phyloP scores from a whole-genome alignment of 2,113 vertebrate species.

The Corynorhinus townsendii region DNA sequence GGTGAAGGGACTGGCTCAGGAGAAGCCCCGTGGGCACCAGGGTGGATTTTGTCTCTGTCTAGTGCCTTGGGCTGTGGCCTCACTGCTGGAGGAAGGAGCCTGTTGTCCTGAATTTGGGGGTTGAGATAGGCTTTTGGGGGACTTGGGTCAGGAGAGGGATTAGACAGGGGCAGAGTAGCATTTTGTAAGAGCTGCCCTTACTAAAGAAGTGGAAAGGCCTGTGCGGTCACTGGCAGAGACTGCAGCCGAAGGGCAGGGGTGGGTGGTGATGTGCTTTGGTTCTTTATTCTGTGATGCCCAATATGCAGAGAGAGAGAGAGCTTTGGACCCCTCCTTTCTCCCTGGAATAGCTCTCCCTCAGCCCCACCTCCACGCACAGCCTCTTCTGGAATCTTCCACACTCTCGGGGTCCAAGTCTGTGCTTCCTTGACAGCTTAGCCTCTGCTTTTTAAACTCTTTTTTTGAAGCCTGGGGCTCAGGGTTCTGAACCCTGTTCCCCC shows the following conservation, averaged over 20 bases:
- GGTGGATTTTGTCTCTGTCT: neutral
- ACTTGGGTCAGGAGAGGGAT: neutral
- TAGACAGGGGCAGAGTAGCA: neutral
- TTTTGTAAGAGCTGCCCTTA: neutral
- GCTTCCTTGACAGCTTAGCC: constrained; percentile 30
- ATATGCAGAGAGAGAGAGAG: neutral
- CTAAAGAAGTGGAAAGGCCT: neutral
- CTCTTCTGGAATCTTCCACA: constrained; percentile 53
- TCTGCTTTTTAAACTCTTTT: neutral
- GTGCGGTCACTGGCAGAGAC: neutral
- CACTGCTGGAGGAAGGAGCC: neutral
- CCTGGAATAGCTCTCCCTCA: neutral
- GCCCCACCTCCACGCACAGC: neutral
- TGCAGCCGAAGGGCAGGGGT: accelerated
- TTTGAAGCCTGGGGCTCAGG: neutral
- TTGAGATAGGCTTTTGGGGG: neutral
- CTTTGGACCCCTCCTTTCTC: neutral
- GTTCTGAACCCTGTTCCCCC: neutral
- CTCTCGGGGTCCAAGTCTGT: neutral
- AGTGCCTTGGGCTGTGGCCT: neutral
- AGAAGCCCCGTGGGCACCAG: neutral
- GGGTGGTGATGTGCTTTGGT: neutral
- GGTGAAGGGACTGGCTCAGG: neutral
- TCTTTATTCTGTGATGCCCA: neutral
- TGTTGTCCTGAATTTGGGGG: neutral